A percentile compares a stretch with the other conserved stretches of the same genome.
Evolutionary conservation across 2,888 invertebrate species (phyloP).

Genomic region (Yponomeuta evonymella): DNA sequence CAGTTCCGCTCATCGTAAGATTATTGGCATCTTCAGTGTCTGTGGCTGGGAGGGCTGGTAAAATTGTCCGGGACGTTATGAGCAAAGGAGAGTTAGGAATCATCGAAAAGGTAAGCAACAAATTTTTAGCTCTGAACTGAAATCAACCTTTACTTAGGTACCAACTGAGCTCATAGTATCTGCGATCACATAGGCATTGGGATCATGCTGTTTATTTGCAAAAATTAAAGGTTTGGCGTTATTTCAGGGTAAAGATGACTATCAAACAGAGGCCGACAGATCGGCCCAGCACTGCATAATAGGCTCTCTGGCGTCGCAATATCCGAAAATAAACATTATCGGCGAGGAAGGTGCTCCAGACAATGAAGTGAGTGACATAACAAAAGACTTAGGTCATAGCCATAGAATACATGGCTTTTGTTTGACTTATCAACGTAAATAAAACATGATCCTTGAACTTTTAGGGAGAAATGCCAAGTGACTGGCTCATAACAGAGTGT

Average conservation of each 20-base stretch:
- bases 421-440: too few species aligned
- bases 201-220: too few species aligned
- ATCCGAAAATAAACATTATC: conserved; percentile 89
- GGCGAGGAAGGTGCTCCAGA: conserved; percentile 90
- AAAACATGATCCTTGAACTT: conserved; percentile 20
- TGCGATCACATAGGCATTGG: not conserved
- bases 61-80: conserved; percentile 94
- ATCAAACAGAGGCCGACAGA: conserved; percentile 98
- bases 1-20: conserved; percentile 79
- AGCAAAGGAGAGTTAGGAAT: conserved; percentile 92
- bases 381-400: too few species aligned
- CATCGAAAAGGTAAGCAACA: conserved; percentile 86
- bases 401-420: too few species aligned
- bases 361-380: conserved; percentile 64
- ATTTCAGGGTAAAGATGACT: conserved; percentile 89
- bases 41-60: conserved; percentile 89
- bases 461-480: conserved; percentile 75
- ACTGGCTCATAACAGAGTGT: conserved; percentile 85
- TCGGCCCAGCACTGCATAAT: conserved; percentile 96
- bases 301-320: conserved; percentile 88
- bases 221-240: not conserved
- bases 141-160: not conserved
- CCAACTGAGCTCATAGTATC: not conserved
- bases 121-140: not conserved
- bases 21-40: conserved; percentile 86